Conservation (phyloP, 2,113 vertebrate genomes). For the Apeltes quadracus region DNA sequence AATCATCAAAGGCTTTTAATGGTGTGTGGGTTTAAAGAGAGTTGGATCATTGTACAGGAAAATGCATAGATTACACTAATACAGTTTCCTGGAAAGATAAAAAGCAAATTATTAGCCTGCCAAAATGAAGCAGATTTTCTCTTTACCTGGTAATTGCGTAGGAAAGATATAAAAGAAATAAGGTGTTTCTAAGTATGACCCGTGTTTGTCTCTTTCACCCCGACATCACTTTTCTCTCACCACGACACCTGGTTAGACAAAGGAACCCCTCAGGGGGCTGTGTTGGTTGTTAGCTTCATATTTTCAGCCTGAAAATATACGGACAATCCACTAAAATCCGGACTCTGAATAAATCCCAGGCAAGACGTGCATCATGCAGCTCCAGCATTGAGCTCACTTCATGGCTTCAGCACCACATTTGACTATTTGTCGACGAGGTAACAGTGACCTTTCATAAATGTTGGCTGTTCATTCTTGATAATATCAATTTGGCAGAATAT, state of each 20-base stretch:
- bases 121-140: not conserved
- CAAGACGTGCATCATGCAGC: not conserved
- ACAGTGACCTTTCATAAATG: not conserved
- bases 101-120: not conserved
- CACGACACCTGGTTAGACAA: slow-evolving; percentile 1
- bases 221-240: not conserved
- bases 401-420: not conserved
- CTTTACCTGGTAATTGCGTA: not conserved
- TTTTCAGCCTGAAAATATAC: not conserved
- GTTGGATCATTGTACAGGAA: not conserved
- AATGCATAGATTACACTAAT: not conserved
- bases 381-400: not conserved
- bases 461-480: not conserved
- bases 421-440: slow-evolving; percentile 4
- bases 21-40: not conserved
- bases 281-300: not conserved
- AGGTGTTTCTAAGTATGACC: not conserved
- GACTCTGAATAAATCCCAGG: not conserved
- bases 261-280: not conserved
- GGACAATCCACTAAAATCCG: not conserved
- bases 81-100: not conserved
- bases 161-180: slow-evolving; percentile 5
- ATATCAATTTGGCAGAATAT: not conserved
- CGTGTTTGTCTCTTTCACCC: not conserved
- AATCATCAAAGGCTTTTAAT: slow-evolving; percentile 1